phyloP scores from a whole-genome alignment of 2,113 vertebrate genomes.

The Triplophysa tibetana region DNA sequence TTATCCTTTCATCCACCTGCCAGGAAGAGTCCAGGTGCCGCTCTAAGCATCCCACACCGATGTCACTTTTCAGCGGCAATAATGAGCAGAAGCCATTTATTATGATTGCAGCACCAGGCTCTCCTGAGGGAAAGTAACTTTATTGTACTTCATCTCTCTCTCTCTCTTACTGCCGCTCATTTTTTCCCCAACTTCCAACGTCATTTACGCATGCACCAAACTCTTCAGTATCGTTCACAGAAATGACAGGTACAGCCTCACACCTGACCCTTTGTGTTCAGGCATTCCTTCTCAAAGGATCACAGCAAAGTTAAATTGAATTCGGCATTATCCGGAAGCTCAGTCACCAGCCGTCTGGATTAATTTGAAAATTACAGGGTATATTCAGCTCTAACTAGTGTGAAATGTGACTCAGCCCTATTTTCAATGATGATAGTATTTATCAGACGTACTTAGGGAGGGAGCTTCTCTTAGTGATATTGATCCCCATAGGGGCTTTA shows the following conservation, averaged over 20 bases:
- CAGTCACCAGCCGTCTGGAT: slow-evolving; percentile 23
- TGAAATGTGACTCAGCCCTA: slow-evolving; percentile 30
- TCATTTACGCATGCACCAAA: not conserved
- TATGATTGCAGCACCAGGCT: slow-evolving; percentile 5
- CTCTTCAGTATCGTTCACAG: not conserved
- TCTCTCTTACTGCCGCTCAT: not conserved
- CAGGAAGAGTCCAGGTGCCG: not conserved
- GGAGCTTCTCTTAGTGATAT: slow-evolving; percentile 48
- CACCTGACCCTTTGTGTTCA: not conserved
- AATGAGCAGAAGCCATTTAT: slow-evolving; percentile 26
- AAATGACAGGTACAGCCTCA: not conserved
- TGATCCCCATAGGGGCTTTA: slow-evolving; percentile 26
- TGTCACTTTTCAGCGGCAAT: slow-evolving; percentile 1
- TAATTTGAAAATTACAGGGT: slow-evolving; percentile 22
- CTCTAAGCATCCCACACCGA: slow-evolving; percentile 8
- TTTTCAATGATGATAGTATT: slow-evolving; percentile 55
- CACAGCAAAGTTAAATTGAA: slow-evolving; percentile 11
- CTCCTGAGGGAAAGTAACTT: slow-evolving; percentile 10
- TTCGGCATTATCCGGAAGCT: slow-evolving; percentile 19
- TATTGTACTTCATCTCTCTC: not conserved
- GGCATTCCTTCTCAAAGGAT: not conserved
- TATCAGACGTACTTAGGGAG: slow-evolving; percentile 55
- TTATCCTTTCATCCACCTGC: slow-evolving; percentile 46
- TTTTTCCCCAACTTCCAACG: not conserved
- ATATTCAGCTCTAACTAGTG: slow-evolving; percentile 29